Evolutionary conservation across 2,888 invertebrate species (phyloP).

Genomic region (Horisme vitalbata): DNA sequence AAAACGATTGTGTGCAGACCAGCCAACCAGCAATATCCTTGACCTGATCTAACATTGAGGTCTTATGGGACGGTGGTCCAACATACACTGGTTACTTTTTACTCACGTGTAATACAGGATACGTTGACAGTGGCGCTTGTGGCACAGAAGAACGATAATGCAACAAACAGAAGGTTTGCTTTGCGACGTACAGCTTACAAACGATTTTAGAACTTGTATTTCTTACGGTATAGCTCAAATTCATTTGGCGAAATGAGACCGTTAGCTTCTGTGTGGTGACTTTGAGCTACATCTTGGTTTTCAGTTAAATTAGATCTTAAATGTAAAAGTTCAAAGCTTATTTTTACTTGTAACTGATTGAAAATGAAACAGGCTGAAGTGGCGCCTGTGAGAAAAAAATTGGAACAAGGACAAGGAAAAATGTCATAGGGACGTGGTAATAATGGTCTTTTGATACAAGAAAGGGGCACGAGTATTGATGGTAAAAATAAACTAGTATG

Average conservation of each 20-base stretch:
- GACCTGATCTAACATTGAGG: slow-evolving; percentile 10
- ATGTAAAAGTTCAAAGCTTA: not conserved
- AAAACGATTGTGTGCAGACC: slow-evolving; percentile 30
- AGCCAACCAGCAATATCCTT: slow-evolving; percentile 21
- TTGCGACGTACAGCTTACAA: too few species aligned
- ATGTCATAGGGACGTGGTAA: slow-evolving; percentile 12
- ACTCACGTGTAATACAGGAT: slow-evolving; percentile 32
- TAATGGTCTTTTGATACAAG: slow-evolving; percentile 11
- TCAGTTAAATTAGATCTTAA: too few species aligned
- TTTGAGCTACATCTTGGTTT: too few species aligned
- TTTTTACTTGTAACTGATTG: not conserved
- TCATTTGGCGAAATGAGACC: not conserved
- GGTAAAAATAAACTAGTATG: not conserved
- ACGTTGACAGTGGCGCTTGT: slow-evolving; percentile 25
- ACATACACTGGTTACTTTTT: slow-evolving; percentile 21
- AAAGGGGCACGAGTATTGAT: slow-evolving; percentile 7
- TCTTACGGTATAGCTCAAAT: not conserved
- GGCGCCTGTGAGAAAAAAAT: slow-evolving; percentile 27
- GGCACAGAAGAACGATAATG: not conserved
- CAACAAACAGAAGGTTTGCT: too few species aligned
- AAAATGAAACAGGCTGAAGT: slow-evolving; percentile 13
- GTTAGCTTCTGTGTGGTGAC: too few species aligned
- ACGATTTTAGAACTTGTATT: too few species aligned
- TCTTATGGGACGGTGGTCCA: slow-evolving; percentile 12
- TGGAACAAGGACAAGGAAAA: slow-evolving; percentile 23